A percentile compares a stretch with the other conserved stretches of the same genome.
phyloP scores from a whole-genome alignment of 2,797 vertebrate genomes.

The Rhinella marina region DNA sequence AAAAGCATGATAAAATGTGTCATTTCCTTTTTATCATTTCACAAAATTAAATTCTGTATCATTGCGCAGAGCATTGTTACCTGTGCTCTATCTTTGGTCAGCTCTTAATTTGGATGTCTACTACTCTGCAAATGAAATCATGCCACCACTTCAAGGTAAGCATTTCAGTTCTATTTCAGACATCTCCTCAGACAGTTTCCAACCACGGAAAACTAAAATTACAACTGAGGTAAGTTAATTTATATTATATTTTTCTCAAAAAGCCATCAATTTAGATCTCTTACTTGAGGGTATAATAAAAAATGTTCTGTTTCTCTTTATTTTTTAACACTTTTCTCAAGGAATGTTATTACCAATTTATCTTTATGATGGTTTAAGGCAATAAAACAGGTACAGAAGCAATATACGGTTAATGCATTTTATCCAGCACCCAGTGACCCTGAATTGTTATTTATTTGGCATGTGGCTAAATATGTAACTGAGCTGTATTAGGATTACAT shows the following conservation, averaged over 20 bases:
- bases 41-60: not conserved
- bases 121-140: not conserved
- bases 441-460: not conserved
- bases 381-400: not conserved
- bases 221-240: not conserved
- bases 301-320: not conserved
- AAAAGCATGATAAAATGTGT: not conserved
- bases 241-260: not conserved
- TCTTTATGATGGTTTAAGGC: not conserved
- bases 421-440: not conserved
- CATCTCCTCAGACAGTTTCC: not conserved
- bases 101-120: not conserved
- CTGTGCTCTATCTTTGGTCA: not conserved
- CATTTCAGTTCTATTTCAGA: constrained; percentile 5
- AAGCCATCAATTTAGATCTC: not conserved
- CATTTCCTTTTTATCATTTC: not conserved
- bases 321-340: not conserved
- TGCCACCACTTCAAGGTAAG: not conserved
- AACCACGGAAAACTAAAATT: not conserved
- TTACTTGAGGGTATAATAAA: not conserved
- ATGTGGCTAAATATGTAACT: not conserved
- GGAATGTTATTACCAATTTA: not conserved
- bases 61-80: not conserved
- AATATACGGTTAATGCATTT: not conserved
- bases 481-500: not conserved